These are phyloP conservation scores for Crepidodera aurea DNA, from an alignment of 2,888 invertebrate species.

Conservation along the genomic window DNA sequence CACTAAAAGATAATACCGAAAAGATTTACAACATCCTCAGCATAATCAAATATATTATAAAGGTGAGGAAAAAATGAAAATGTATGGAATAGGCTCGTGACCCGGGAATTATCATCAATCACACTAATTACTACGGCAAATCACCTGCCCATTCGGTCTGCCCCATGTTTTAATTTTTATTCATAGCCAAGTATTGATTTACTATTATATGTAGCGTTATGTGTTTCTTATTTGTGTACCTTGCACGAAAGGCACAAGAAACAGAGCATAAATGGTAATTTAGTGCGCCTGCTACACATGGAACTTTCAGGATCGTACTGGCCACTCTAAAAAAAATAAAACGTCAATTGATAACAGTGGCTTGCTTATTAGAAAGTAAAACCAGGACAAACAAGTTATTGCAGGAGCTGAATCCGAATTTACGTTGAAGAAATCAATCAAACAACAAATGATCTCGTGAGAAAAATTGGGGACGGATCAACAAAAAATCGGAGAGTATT, in stretches of 20 bases:
- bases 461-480: too few relatives aligned
- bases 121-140: constrained; percentile 28
- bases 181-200: constrained; percentile 43
- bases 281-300: constrained; percentile 26
- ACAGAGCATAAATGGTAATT: constrained; percentile 40
- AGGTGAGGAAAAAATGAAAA: constrained; percentile 12
- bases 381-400: too few relatives aligned
- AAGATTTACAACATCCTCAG: constrained; percentile 4
- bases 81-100: constrained; percentile 16
- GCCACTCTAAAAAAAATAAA: constrained; percentile 15
- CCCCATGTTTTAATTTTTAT: constrained; percentile 36
- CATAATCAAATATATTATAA: not conserved
- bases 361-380: too few relatives aligned
- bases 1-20: constrained; percentile 5
- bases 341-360: too few relatives aligned
- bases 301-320: constrained; percentile 1
- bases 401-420: too few relatives aligned
- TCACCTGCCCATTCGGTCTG: constrained; percentile 29
- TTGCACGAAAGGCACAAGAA: constrained; percentile 44
- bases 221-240: constrained; percentile 38
- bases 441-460: too few relatives aligned
- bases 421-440: too few relatives aligned
- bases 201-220: constrained; percentile 36
- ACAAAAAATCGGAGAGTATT: too few relatives aligned
- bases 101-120: constrained; percentile 28